Percentiles rank a stretch among this genome's conserved stretches.
Evolutionary conservation across 2,113 vertebrate species (phyloP).

Genomic region (Azemiops feae): DNA sequence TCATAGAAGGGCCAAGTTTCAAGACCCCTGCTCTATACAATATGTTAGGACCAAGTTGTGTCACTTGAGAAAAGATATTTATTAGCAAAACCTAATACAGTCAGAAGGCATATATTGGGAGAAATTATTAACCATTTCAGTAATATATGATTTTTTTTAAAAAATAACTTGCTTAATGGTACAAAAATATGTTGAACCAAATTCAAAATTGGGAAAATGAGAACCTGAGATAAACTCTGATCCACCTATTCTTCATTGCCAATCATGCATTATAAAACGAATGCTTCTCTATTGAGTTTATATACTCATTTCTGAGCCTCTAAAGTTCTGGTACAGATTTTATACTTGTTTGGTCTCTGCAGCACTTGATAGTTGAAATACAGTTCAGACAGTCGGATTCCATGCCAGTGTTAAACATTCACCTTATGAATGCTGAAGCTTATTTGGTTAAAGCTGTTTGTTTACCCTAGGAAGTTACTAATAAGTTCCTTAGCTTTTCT

Average conservation of each 20-base stretch:
- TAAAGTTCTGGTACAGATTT: not conserved
- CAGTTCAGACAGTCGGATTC: constrained; percentile 50
- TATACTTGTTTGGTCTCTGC: constrained; percentile 11
- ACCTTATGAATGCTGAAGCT: constrained; percentile 44
- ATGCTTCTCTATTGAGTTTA: not conserved
- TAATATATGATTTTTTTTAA: too few relatives aligned
- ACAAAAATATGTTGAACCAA: not conserved
- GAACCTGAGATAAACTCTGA: not conserved
- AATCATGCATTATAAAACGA: not conserved
- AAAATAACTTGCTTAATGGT: not conserved
- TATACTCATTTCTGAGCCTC: not conserved
- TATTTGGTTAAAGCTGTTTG: constrained; percentile 48
- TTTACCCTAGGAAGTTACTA: constrained; percentile 30
- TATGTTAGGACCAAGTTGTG: too few relatives aligned
- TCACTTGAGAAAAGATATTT: too few relatives aligned
- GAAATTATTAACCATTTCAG: too few relatives aligned
- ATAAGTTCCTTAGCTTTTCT: not conserved
- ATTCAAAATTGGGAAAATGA: not conserved
- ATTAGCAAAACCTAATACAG: too few relatives aligned
- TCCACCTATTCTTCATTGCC: not conserved
- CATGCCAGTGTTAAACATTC: constrained; percentile 38
- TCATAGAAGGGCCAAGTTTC: too few relatives aligned
- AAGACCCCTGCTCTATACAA: too few relatives aligned
- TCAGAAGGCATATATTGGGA: too few relatives aligned
- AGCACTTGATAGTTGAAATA: constrained; percentile 22